These are phyloP conservation scores for Oryctes rhinoceros DNA, from an alignment of 1,140 invertebrate species.

Conservation along the genomic window DNA sequence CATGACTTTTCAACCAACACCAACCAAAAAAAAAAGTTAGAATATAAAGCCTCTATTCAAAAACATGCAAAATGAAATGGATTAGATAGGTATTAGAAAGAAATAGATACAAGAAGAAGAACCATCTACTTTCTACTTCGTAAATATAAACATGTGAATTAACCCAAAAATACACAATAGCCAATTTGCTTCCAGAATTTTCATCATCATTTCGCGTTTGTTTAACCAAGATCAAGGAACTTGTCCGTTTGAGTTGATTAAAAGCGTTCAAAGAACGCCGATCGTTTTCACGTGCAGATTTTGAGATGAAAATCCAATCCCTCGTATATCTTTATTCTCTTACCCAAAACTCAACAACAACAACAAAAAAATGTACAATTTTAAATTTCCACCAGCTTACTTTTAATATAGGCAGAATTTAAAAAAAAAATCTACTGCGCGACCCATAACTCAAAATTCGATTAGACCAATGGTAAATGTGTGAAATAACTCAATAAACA, in stretches of 20 bases:
- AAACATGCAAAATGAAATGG: conserved; percentile 11
- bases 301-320: conserved; percentile 36
- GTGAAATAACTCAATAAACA: background rate
- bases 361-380: conserved; percentile 24
- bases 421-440: conserved; percentile 4
- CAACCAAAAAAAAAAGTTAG: background rate
- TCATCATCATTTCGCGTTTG: conserved; percentile 28
- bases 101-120: conserved; percentile 24
- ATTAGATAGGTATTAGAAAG: conserved; percentile 20
- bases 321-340: background rate
- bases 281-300: background rate
- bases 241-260: background rate
- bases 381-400: conserved; percentile 16
- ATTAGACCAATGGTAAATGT: conserved; percentile 22
- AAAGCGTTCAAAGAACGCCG: background rate
- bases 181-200: conserved; percentile 37
- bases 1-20: background rate
- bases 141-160: background rate
- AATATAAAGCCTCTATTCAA: background rate
- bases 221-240: background rate
- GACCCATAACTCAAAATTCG: background rate
- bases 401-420: background rate
- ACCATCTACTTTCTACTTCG: conserved; percentile 46
- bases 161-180: no score
- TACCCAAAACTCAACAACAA: background rate